Evolutionary conservation across 2,113 vertebrate species (phyloP).

Genomic region (Nipponia nippon): DNA sequence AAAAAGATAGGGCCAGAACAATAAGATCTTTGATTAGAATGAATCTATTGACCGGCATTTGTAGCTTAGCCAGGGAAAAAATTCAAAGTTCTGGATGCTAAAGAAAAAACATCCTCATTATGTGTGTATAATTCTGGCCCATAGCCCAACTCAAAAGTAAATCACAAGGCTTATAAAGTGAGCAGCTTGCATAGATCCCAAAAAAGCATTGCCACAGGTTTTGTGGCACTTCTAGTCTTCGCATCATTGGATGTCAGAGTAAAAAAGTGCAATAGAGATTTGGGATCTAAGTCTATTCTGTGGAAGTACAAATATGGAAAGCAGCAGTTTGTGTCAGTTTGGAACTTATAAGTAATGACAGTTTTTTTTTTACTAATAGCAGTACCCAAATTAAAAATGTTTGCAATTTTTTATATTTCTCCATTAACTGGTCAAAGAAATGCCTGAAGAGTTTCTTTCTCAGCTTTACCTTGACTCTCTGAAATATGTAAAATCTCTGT

Average conservation of each 20-base stretch:
- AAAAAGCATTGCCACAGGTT: background rate
- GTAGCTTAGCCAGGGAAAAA: background rate
- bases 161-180: background rate
- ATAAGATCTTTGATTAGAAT: constrained; percentile 38
- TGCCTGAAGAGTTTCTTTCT: background rate
- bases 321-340: background rate
- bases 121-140: background rate
- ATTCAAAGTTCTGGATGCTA: background rate
- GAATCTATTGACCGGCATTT: constrained; percentile 23
- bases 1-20: constrained; percentile 30
- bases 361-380: background rate
- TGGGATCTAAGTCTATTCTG: background rate
- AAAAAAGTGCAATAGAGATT: background rate
- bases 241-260: background rate
- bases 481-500: background rate
- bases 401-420: background rate
- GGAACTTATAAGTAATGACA: background rate
- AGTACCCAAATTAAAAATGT: background rate
- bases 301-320: background rate
- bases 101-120: background rate
- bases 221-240: background rate
- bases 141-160: background rate
- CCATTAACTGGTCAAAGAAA: background rate
- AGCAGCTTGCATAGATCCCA: background rate
- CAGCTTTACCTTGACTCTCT: background rate